These are phyloP conservation scores for Chirona hameri DNA, from an alignment of 2,888 invertebrate species.

Conservation along the genomic window DNA sequence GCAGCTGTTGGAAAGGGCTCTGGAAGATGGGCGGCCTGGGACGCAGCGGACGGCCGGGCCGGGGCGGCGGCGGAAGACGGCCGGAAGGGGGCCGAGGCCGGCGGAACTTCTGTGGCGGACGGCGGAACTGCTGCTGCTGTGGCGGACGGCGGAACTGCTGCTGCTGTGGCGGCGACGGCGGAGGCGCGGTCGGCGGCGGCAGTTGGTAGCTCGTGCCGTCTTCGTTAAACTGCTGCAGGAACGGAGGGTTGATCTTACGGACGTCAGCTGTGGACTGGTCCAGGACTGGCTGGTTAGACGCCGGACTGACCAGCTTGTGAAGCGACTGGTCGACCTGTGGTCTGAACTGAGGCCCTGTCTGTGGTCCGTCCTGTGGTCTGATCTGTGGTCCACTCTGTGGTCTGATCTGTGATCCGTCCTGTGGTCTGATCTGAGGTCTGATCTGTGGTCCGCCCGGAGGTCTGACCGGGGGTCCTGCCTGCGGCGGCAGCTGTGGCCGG, in stretches of 20 bases:
- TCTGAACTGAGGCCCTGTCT: too few species aligned
- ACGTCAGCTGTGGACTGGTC: neutral
- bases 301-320: neutral
- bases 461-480: too few species aligned
- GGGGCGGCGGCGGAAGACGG: neutral
- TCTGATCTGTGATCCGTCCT: too few species aligned
- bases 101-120: neutral
- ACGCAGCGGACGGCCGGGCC: neutral
- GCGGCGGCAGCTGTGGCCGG: too few species aligned
- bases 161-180: neutral
- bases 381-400: too few species aligned
- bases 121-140: neutral
- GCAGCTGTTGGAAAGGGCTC: neutral
- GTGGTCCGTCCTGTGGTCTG: too few species aligned
- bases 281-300: neutral
- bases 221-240: neutral
- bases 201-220: neutral
- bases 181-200: neutral
- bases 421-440: too few species aligned
- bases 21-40: neutral
- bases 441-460: too few species aligned
- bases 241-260: neutral
- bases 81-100: neutral
- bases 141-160: neutral
- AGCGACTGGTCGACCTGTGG: neutral